Percentiles rank a stretch among this genome's conserved stretches.
These are phyloP conservation scores for Blastobasis adustella DNA, from an alignment of 2,888 invertebrate species.

Conservation along the genomic window DNA sequence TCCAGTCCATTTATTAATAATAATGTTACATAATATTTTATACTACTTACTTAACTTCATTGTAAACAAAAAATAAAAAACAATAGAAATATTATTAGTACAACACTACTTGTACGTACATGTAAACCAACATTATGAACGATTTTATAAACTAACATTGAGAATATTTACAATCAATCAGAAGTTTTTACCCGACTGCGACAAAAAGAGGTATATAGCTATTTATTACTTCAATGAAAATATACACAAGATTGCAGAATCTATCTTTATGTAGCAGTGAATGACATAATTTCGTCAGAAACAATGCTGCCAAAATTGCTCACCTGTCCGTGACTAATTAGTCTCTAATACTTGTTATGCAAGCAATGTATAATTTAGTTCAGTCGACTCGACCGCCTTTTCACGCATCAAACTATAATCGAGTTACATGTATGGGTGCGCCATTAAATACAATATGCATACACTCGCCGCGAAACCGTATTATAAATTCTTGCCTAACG, in stretches of 20 bases:
- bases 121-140: too few relatives aligned
- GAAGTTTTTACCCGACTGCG: too few relatives aligned
- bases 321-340: constrained; percentile 29
- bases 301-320: not conserved
- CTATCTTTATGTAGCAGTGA: not conserved
- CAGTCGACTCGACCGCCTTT: constrained; percentile 33
- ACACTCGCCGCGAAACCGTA: constrained; percentile 33
- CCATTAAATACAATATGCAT: constrained; percentile 24
- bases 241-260: not conserved
- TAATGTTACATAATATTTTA: too few relatives aligned
- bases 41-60: too few relatives aligned
- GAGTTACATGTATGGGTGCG: constrained; percentile 33
- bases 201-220: too few relatives aligned
- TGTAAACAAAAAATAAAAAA: too few relatives aligned
- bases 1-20: too few relatives aligned
- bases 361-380: constrained; percentile 30
- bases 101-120: too few relatives aligned
- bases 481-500: constrained; percentile 49
- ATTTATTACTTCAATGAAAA: too few relatives aligned
- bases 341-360: constrained; percentile 27
- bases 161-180: too few relatives aligned
- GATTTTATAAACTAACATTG: too few relatives aligned
- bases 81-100: too few relatives aligned
- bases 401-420: constrained; percentile 34
- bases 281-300: not conserved